These are phyloP conservation scores for Spodoptera exigua DNA, from an alignment of 2,888 invertebrate species.

Conservation along the genomic window DNA sequence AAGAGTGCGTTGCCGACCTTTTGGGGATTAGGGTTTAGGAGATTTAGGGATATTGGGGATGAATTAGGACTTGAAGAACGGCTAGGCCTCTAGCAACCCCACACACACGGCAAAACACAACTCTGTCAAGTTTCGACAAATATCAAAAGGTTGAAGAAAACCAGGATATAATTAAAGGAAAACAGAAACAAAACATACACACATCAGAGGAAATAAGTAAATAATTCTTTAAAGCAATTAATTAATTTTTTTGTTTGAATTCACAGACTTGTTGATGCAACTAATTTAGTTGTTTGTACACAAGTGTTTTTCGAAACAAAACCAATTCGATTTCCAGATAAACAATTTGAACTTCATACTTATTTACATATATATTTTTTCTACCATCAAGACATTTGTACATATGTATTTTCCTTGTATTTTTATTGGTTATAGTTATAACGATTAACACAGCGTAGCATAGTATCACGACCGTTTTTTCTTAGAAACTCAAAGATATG, in stretches of 20 bases:
- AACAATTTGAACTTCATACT: constrained; percentile 16
- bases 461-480: too few species aligned
- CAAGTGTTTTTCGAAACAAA: constrained; percentile 17
- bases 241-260: constrained; percentile 6
- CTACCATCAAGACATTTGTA: constrained; percentile 25
- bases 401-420: constrained; percentile 34
- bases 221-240: neutral
- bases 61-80: too few species aligned
- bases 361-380: constrained; percentile 25
- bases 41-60: too few species aligned
- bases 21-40: too few species aligned
- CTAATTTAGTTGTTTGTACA: neutral
- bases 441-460: neutral
- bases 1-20: too few species aligned
- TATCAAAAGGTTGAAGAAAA: neutral
- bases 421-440: constrained; percentile 24
- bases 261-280: constrained; percentile 17
- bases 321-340: neutral
- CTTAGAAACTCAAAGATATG: too few species aligned
- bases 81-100: too few species aligned
- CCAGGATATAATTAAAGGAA: too few species aligned
- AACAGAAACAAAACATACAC: too few species aligned
- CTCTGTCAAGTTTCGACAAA: too few species aligned
- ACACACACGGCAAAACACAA: too few species aligned
- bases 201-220: too few species aligned